Percentiles rank a stretch among this genome's conserved stretches.
Evolutionary conservation across 1,140 invertebrate species (phyloP).

Genomic region (Archivesica marissinica): DNA sequence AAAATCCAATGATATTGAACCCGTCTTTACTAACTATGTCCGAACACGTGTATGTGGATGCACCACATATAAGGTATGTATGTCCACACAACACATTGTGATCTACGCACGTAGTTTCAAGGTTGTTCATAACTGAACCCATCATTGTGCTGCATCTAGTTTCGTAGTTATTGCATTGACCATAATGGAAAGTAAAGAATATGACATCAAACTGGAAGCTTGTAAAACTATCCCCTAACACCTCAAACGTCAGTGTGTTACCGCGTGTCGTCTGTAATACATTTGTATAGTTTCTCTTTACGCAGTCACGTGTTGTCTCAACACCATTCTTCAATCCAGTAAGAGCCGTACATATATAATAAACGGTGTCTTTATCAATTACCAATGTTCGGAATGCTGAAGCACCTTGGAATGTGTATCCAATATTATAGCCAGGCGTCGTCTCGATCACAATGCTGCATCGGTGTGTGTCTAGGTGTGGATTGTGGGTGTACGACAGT

Average conservation of each 20-base stretch:
- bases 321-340: not conserved
- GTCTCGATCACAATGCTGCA: conserved; percentile 20
- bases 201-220: not conserved
- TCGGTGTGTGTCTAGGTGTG: not conserved
- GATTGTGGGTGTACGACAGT: not conserved
- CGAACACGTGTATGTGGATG: not conserved
- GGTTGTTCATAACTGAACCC: not conserved
- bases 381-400: not conserved
- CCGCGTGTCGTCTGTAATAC: not conserved
- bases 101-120: not conserved
- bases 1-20: not conserved
- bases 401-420: not conserved
- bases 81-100: not conserved
- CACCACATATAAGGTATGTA: not conserved
- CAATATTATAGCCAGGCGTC: not conserved
- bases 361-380: not conserved
- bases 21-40: not conserved
- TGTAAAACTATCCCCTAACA: not conserved
- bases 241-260: conserved; percentile 1
- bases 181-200: not conserved
- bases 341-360: not conserved
- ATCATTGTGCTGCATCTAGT: not conserved
- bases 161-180: not conserved
- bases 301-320: not conserved
- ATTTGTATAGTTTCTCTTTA: not conserved